These are phyloP conservation scores for Drosophila ustulata DNA, from an alignment of 2,888 invertebrate genomes.

Conservation along the genomic window DNA sequence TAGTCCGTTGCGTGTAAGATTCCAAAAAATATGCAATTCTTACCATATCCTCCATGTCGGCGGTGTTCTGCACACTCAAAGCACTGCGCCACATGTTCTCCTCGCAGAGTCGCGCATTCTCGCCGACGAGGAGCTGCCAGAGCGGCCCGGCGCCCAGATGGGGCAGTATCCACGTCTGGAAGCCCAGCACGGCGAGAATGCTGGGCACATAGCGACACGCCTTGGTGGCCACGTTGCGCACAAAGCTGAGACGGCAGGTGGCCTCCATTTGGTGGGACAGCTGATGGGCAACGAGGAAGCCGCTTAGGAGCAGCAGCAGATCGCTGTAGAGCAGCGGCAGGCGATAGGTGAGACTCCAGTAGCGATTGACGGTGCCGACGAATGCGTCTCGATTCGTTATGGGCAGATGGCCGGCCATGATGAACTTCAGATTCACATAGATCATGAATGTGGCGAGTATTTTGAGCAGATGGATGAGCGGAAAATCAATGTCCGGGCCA, in stretches of 20 bases:
- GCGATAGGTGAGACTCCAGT: slow-evolving; percentile 87
- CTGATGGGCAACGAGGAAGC: slow-evolving; percentile 88
- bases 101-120: slow-evolving; percentile 88
- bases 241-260: slow-evolving; percentile 86
- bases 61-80: slow-evolving; percentile 89
- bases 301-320: slow-evolving; percentile 89
- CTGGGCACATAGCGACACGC: slow-evolving; percentile 88
- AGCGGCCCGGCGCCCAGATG: slow-evolving; percentile 88
- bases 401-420: slow-evolving; percentile 88
- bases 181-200: slow-evolving; percentile 87
- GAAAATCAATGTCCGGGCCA: slow-evolving; percentile 86
- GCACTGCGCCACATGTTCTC: slow-evolving; percentile 89
- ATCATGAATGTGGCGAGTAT: slow-evolving; percentile 88
- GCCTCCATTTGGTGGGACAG: slow-evolving; percentile 86
- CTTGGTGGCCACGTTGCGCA: slow-evolving; percentile 87
- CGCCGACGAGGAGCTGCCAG: slow-evolving; percentile 88
- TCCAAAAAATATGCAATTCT: background rate
- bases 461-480: slow-evolving; percentile 90
- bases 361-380: slow-evolving; percentile 85
- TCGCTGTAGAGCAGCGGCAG: slow-evolving; percentile 89
- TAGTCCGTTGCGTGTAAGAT: no score
- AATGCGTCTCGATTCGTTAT: slow-evolving; percentile 87
- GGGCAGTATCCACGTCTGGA: slow-evolving; percentile 89
- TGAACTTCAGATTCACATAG: slow-evolving; percentile 89
- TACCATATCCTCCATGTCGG: slow-evolving; percentile 89